Conservation (phyloP, 2,113 vertebrate species). For the Synodontis membranacea region DNA sequence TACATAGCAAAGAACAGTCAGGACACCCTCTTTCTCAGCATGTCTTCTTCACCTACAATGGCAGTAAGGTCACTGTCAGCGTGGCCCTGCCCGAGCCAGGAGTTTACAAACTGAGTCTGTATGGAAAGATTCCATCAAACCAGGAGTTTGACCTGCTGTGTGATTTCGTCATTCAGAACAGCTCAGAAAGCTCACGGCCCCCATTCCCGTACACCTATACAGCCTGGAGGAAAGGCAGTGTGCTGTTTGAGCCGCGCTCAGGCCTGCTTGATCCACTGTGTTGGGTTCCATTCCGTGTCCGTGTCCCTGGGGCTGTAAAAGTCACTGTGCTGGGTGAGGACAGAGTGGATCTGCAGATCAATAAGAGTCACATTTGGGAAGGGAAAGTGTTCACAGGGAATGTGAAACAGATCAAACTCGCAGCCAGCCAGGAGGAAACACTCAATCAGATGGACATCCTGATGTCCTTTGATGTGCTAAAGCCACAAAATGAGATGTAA, state of each 20-base stretch:
- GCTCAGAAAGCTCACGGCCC: slow-evolving; percentile 27
- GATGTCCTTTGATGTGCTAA: slow-evolving; percentile 59
- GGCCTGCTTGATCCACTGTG: slow-evolving; percentile 60
- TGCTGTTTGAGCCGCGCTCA: slow-evolving; percentile 59
- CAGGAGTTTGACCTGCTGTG: slow-evolving; percentile 58
- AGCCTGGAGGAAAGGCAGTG: slow-evolving; percentile 57
- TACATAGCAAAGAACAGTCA: slow-evolving; percentile 25
- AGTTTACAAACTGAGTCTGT: slow-evolving; percentile 61
- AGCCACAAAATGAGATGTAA: slow-evolving; percentile 22
- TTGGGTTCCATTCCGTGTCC: slow-evolving; percentile 62
- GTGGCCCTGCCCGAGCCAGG: slow-evolving; percentile 53
- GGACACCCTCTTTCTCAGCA: slow-evolving; percentile 52
- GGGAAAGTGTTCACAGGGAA: slow-evolving; percentile 52
- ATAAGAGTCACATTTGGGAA: slow-evolving; percentile 58
- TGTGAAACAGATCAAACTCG: slow-evolving; percentile 52
- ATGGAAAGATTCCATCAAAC: slow-evolving; percentile 31
- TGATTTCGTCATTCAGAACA: slow-evolving; percentile 56
- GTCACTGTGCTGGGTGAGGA: slow-evolving; percentile 52
- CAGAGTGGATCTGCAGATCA: slow-evolving; percentile 47
- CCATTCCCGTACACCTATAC: slow-evolving; percentile 63
- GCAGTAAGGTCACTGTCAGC: slow-evolving; percentile 54
- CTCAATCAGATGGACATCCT: slow-evolving; percentile 57
- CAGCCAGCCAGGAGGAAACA: slow-evolving; percentile 39
- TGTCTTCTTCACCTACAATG: slow-evolving; percentile 59
- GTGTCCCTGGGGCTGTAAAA: slow-evolving; percentile 56